Percentiles rank a stretch among this genome's conserved stretches.
phyloP scores from a whole-genome alignment of 2,888 invertebrate genomes.

The Cantharis nigra region DNA sequence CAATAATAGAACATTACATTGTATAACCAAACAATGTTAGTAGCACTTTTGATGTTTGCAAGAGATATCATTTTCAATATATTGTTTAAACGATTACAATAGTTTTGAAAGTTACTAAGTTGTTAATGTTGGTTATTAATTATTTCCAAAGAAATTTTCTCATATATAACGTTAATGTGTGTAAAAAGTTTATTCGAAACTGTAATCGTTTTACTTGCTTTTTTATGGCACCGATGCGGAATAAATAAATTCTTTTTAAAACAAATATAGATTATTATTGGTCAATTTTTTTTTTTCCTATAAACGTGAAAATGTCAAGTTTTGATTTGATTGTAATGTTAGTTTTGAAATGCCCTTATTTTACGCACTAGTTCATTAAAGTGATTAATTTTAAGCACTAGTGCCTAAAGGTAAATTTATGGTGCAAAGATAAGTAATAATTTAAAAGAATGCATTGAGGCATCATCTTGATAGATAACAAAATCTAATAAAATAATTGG shows the following conservation, averaged over 20 bases:
- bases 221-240: not conserved
- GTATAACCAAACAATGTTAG: conserved; percentile 8
- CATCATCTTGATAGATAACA: too few species aligned
- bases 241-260: not conserved
- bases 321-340: too few species aligned
- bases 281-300: not conserved
- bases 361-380: too few species aligned
- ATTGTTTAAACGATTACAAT: not conserved
- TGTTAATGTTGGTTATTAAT: not conserved
- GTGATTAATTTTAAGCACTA: too few species aligned
- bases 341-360: too few species aligned
- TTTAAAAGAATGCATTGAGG: too few species aligned
- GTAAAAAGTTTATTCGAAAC: not conserved
- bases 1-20: conserved; percentile 2
- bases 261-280: not conserved
- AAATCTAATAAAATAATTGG: too few species aligned
- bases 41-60: not conserved
- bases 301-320: too few species aligned
- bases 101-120: not conserved
- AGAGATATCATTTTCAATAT: not conserved
- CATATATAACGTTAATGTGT: not conserved
- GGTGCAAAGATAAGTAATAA: too few species aligned
- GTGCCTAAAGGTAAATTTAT: too few species aligned
- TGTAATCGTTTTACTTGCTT: not conserved
- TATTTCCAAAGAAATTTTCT: not conserved